A percentile compares a stretch with the other conserved stretches of the same genome.
Evolutionary conservation across 2,113 vertebrate genomes (phyloP).

Genomic region (Anoplopoma fimbria): DNA sequence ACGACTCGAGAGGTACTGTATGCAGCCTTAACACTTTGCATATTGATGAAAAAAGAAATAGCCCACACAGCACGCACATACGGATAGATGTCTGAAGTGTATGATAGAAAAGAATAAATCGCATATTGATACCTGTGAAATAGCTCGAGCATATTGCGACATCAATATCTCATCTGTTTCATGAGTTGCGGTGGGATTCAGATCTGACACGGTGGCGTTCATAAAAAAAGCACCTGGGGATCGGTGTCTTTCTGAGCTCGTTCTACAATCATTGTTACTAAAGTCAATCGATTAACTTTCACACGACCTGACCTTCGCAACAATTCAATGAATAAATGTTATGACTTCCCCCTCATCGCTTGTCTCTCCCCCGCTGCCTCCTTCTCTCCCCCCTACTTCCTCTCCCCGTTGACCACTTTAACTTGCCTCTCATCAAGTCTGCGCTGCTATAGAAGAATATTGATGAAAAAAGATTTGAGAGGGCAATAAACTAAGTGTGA

Average conservation of each 20-base stretch:
- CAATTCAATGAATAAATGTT: neutral
- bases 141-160: neutral
- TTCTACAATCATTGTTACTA: neutral
- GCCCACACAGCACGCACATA: neutral
- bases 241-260: neutral
- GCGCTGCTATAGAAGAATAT: too few relatives aligned
- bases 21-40: slow-evolving; percentile 28
- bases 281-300: slow-evolving; percentile 1
- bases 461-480: neutral
- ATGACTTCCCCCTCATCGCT: neutral
- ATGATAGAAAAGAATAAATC: slow-evolving; percentile 24
- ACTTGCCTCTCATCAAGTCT: too few relatives aligned
- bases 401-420: neutral
- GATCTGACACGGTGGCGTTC: neutral
- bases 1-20: neutral
- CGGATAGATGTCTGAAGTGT: slow-evolving; percentile 7
- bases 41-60: slow-evolving; percentile 64
- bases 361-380: neutral
- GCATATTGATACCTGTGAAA: slow-evolving; percentile 35
- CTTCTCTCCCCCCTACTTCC: neutral
- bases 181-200: slow-evolving; percentile 13
- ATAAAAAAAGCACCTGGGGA: neutral
- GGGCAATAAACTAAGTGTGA: neutral
- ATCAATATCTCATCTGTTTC: slow-evolving; percentile 24
- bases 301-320: neutral